Evolutionary conservation across 2,888 invertebrate genomes (phyloP).

Genomic region (Scotopteryx bipunctaria): DNA sequence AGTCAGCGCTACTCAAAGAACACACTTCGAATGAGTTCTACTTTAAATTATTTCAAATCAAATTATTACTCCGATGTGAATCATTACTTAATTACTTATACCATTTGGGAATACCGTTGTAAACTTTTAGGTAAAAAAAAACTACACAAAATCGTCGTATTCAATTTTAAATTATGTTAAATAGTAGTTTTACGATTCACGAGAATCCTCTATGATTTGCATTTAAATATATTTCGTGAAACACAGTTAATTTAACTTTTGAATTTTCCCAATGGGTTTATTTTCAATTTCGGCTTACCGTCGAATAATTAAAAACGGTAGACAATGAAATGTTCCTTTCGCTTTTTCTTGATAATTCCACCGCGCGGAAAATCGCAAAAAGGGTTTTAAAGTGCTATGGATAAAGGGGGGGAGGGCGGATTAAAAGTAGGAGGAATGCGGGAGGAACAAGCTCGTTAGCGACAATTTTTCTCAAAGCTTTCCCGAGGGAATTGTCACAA

Average conservation of each 20-base stretch:
- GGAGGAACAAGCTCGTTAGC: conserved; percentile 73
- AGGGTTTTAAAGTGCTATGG: conserved; percentile 79
- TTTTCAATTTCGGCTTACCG: conserved; percentile 44
- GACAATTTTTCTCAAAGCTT: conserved; percentile 82
- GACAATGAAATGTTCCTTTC: conserved; percentile 62
- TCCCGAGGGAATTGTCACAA: conserved; percentile 77
- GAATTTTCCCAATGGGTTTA: conserved; percentile 22
- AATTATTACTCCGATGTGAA: too few species aligned
- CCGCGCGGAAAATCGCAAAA: conserved; percentile 73
- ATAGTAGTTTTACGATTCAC: not conserved
- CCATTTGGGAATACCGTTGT: not conserved
- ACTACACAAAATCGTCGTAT: too few species aligned
- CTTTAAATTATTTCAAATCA: conserved; percentile 45
- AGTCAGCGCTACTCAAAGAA: conserved; percentile 60
- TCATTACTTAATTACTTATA: conserved; percentile 36
- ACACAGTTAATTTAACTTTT: conserved; percentile 16
- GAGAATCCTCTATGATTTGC: not conserved
- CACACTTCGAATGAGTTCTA: conserved; percentile 55
- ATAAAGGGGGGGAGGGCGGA: conserved; percentile 62
- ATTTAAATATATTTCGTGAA: conserved; percentile 1
- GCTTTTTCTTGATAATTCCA: conserved; percentile 72
- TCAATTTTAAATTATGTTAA: too few species aligned
- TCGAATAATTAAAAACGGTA: conserved; percentile 58
- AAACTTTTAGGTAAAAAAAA: too few species aligned
- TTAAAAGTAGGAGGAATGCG: conserved; percentile 62